Base-by-base conservation (phyloP, 2,113 vertebrate species). In the Salvator merianae region DNA sequence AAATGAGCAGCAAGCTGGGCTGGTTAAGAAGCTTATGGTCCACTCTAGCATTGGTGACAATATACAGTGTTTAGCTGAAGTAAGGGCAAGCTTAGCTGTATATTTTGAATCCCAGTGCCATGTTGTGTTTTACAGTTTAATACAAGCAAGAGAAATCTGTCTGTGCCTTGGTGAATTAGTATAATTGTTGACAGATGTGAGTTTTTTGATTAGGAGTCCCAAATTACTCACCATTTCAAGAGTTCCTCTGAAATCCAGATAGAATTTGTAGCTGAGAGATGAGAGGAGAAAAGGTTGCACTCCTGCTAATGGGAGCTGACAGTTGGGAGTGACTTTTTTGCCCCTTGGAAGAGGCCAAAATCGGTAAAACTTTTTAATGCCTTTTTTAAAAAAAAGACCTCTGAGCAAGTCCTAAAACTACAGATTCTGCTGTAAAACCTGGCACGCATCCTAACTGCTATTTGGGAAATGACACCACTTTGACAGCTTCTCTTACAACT, bases 171-270 rank as follows among this genome's bases (percentile, higher is more conserved):
- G 83, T 70, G 88, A 89, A 73, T 2, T 77, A 80, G 40, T 1
- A 1, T 90, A 92, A 92, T 90, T 92, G 85, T 65, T 90, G 91
- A 77, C 92, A 92, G 88, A 91, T 91, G 84, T 63, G 87, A 80
- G 40, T 53, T 92, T 59, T 70, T 81, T 79, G 50, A 86, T 86
- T 69, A 72, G 71, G 40, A 6, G 63, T 87, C 81, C 86, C 77
- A 79, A 81, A 81, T 0, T 88, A 50, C 78, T 73, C 66, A 40
- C 53, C 0, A 5, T 75, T 84, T 74, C 28, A 16, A 53, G 78
- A 53, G 76, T 7, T 89, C 4, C 72, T 50, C 85, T 75, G 71
- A 81, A 77, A 72, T 66, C 69, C 2, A 0, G 3, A 82, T 77
- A 78, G 76, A 83, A 78, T 76, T 32, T 3, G 8, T 30, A 3